These are phyloP conservation scores for Echiichthys vipera DNA, from an alignment of 2,797 vertebrate species.

Conservation along the genomic window DNA sequence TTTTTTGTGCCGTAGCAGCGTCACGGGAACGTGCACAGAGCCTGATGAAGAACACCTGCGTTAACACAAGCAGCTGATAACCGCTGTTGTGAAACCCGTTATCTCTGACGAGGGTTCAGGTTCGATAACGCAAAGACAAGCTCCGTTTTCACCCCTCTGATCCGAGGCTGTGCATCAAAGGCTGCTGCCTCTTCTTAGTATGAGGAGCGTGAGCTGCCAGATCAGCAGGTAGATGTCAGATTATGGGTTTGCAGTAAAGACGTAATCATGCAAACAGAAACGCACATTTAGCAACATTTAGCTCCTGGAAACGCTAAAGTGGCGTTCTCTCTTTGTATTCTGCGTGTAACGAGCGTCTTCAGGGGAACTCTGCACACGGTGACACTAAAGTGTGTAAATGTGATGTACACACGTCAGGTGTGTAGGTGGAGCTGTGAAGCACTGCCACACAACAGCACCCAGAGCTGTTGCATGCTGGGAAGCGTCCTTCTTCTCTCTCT, in stretches of 20 bases:
- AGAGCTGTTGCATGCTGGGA: too few species aligned
- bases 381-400: too few species aligned
- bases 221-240: constrained; percentile 18
- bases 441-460: too few species aligned
- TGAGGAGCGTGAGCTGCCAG: constrained; percentile 19
- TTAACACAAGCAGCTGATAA: not conserved
- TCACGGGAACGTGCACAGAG: not conserved
- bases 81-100: not conserved
- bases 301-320: too few species aligned
- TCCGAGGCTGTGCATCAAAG: constrained; percentile 31
- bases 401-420: too few species aligned
- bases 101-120: not conserved
- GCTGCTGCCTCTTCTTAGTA: constrained; percentile 39
- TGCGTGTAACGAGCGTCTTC: too few species aligned
- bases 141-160: not conserved
- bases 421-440: too few species aligned
- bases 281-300: constrained; percentile 7
- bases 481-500: too few species aligned
- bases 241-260: not conserved
- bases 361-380: too few species aligned
- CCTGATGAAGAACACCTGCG: not conserved
- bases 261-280: not conserved
- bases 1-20: too few species aligned
- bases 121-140: not conserved
- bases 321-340: too few species aligned